A percentile compares a stretch with the other conserved stretches of the same genome.
Conservation (phyloP, 1,140 invertebrate species). For the Scaptomyza montana region DNA sequence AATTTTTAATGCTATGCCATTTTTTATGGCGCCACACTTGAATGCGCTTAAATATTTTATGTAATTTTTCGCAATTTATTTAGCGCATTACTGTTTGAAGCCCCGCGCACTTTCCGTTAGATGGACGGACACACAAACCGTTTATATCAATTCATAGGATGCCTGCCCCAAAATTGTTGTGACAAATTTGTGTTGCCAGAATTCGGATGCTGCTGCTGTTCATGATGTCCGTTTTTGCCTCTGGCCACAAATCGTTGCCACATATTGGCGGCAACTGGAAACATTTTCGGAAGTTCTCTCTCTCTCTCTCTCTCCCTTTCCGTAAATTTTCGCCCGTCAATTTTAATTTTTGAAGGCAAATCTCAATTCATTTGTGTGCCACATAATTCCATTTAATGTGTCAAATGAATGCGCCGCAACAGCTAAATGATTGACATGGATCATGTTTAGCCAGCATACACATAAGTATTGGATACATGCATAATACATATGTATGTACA, state of each 20-base stretch:
- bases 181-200: slow-evolving; percentile 53
- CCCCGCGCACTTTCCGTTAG: slow-evolving; percentile 1
- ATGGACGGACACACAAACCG: slow-evolving; percentile 35
- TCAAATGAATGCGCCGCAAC: slow-evolving; percentile 38
- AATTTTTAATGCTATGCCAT: slow-evolving; percentile 77
- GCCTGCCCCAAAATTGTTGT: slow-evolving; percentile 25
- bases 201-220: background rate
- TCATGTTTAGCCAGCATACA: slow-evolving; percentile 34
- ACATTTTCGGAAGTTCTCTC: slow-evolving; percentile 24
- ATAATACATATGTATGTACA: background rate
- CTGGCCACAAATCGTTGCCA: slow-evolving; percentile 23
- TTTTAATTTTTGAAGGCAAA: slow-evolving; percentile 61
- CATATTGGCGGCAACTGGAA: slow-evolving; percentile 27
- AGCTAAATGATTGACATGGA: slow-evolving; percentile 55
- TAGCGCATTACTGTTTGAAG: slow-evolving; percentile 73
- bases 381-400: slow-evolving; percentile 67
- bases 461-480: background rate
- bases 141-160: slow-evolving; percentile 72
- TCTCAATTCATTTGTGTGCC: slow-evolving; percentile 68
- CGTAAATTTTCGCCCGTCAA: slow-evolving; percentile 58
- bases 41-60: slow-evolving; percentile 82
- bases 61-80: slow-evolving; percentile 83
- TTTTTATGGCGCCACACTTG: slow-evolving; percentile 78
- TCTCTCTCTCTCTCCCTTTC: background rate
- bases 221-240: background rate